phyloP scores from a whole-genome alignment of 2,797 vertebrate genomes.

The Artibeus lituratus region DNA sequence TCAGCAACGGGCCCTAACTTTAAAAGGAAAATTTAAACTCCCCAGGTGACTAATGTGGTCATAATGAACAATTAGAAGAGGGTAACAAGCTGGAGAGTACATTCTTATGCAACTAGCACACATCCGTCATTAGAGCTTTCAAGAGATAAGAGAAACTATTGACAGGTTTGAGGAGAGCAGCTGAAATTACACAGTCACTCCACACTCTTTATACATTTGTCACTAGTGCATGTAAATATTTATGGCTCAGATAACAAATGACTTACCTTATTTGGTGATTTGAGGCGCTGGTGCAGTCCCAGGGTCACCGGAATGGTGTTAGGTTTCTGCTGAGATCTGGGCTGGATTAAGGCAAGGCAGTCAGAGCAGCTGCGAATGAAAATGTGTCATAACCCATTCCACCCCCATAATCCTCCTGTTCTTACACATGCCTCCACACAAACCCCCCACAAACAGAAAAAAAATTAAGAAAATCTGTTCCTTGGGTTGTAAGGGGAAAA shows the following conservation, averaged over 20 bases:
- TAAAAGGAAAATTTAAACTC: conserved; percentile 46
- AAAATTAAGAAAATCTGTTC: conserved; percentile 50
- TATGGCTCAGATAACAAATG: conserved; percentile 75
- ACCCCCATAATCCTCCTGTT: conserved; percentile 11
- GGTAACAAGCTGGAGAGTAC: conserved; percentile 42
- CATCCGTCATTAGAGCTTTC: conserved; percentile 49
- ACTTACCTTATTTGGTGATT: conserved; percentile 69
- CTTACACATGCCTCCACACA: conserved; percentile 41
- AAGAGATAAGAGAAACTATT: conserved; percentile 68
- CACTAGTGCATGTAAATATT: conserved; percentile 77
- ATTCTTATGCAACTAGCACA: conserved; percentile 27
- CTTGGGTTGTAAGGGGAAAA: neutral
- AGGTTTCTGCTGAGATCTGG: conserved; percentile 65
- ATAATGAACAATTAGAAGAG: conserved; percentile 42
- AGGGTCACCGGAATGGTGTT: conserved; percentile 64
- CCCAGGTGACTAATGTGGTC: neutral
- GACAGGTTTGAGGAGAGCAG: conserved; percentile 53
- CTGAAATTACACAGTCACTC: conserved; percentile 69
- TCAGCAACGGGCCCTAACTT: neutral
- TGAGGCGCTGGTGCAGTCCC: conserved; percentile 57
- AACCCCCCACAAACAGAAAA: neutral
- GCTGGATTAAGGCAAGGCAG: conserved; percentile 18
- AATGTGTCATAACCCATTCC: conserved; percentile 34
- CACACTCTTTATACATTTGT: conserved; percentile 67
- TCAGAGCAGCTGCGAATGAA: conserved; percentile 68